These are phyloP conservation scores for Parasteatoda tepidariorum DNA, from an alignment of 1,140 invertebrate species.

Conservation along the genomic window DNA sequence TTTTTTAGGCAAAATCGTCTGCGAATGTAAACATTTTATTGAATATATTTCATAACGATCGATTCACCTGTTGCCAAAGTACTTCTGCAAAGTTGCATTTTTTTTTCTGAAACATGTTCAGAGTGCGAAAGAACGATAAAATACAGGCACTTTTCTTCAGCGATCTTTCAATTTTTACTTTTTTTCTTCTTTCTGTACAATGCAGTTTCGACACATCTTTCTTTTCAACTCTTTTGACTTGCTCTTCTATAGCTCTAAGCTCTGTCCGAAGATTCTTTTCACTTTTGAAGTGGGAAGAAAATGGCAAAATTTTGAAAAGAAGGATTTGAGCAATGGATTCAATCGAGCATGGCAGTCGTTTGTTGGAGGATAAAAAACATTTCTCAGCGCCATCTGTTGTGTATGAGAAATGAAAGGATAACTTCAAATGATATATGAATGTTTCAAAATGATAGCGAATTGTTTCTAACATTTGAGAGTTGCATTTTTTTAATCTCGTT, in stretches of 20 bases:
- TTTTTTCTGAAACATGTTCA: background rate
- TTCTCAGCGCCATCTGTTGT: no score
- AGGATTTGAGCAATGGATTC: background rate
- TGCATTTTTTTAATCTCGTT: no score
- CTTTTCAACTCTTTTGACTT: background rate
- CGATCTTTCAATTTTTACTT: background rate
- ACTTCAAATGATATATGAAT: no score
- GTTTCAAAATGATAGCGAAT: no score
- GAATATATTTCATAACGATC: background rate
- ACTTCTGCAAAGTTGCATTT: background rate
- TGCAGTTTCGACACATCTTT: background rate
- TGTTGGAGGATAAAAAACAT: no score
- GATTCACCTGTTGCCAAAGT: conserved; percentile 5
- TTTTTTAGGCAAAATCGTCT: no score
- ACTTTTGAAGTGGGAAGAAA: background rate
- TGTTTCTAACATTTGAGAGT: no score
- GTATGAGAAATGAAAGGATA: no score
- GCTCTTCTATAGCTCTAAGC: background rate
- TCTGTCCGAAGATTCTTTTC: background rate
- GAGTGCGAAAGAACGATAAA: conserved; percentile 7
- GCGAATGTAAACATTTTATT: background rate
- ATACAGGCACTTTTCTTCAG: background rate
- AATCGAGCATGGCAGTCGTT: no score
- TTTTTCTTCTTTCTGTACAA: background rate
- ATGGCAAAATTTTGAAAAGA: background rate